These are phyloP conservation scores for Aspidiotus rigidus DNA, from an alignment of 2,888 invertebrate genomes.

Conservation along the genomic window DNA sequence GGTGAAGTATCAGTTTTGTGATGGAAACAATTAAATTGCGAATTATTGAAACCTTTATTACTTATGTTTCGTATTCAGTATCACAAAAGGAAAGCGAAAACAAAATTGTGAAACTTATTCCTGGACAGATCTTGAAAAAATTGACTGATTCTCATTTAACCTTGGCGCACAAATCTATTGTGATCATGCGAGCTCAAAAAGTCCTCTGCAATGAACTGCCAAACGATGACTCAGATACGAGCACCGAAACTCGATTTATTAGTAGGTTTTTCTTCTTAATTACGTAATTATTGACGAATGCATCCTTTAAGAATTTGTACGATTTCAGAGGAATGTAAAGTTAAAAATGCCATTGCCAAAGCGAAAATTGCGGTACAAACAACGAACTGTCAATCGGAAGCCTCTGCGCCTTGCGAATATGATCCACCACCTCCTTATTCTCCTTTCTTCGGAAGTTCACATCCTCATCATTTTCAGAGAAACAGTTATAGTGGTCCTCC, in stretches of 20 bases:
- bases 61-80: constrained; percentile 41
- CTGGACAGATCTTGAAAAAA: constrained; percentile 46
- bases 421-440: constrained; percentile 31
- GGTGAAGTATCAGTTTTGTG: constrained; percentile 43
- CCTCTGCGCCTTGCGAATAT: constrained; percentile 19
- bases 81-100: constrained; percentile 46
- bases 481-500: not conserved
- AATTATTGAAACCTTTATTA: not conserved
- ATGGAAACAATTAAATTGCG: not conserved
- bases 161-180: constrained; percentile 45
- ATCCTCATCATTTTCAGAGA: not conserved
- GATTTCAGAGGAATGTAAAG: constrained; percentile 21
- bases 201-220: constrained; percentile 44
- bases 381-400: constrained; percentile 10
- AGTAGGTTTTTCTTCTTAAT: constrained; percentile 8
- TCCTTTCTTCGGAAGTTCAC: constrained; percentile 12
- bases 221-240: constrained; percentile 14
- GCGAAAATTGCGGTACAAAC: constrained; percentile 27
- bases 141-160: constrained; percentile 47
- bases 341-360: constrained; percentile 16
- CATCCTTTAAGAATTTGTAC: not conserved
- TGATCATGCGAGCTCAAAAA: constrained; percentile 46
- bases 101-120: constrained; percentile 48
- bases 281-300: not conserved
- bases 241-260: constrained; percentile 13